A percentile compares a stretch with the other conserved stretches of the same genome.
Evolutionary conservation across 2,888 invertebrate genomes (phyloP).

Genomic region (Phengaris arion): DNA sequence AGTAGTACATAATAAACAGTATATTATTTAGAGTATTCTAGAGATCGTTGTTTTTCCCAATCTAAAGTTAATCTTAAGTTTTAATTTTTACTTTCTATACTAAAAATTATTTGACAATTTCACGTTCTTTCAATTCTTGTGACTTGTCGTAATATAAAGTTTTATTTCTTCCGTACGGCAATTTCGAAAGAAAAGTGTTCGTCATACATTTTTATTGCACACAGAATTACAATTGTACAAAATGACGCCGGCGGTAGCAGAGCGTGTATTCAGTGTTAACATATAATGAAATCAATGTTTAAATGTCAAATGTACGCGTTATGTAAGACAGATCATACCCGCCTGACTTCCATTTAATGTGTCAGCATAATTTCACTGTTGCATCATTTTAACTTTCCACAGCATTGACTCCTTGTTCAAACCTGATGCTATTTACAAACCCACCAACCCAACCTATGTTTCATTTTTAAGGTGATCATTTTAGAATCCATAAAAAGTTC

Average conservation of each 20-base stretch:
- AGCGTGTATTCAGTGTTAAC: conserved; percentile 11
- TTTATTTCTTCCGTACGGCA: not conserved
- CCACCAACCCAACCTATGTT: not conserved
- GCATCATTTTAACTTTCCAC: conserved; percentile 21
- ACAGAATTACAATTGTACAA: conserved; percentile 11
- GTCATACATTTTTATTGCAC: conserved; percentile 18
- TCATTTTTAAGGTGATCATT: too few relatives aligned
- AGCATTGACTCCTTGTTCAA: not conserved
- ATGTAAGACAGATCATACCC: conserved; percentile 7
- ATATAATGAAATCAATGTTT: conserved; percentile 25
- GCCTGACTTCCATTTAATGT: conserved; percentile 22
- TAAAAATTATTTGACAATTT: too few relatives aligned
- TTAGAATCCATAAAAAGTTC: too few relatives aligned
- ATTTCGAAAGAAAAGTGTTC: not conserved
- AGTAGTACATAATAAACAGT: too few relatives aligned
- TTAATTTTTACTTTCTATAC: too few relatives aligned
- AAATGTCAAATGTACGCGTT: conserved; percentile 24
- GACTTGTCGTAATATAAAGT: not conserved
- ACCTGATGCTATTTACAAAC: not conserved
- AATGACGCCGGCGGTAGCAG: not conserved
- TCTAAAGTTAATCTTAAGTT: too few relatives aligned
- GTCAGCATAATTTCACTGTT: conserved; percentile 21
- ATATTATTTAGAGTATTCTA: too few relatives aligned
- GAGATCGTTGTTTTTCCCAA: too few relatives aligned
- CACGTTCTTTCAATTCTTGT: too few relatives aligned